Percentiles rank a stretch among this genome's conserved stretches.
phyloP scores from a whole-genome alignment of 2,797 vertebrate genomes.

The Cuculus canorus region DNA sequence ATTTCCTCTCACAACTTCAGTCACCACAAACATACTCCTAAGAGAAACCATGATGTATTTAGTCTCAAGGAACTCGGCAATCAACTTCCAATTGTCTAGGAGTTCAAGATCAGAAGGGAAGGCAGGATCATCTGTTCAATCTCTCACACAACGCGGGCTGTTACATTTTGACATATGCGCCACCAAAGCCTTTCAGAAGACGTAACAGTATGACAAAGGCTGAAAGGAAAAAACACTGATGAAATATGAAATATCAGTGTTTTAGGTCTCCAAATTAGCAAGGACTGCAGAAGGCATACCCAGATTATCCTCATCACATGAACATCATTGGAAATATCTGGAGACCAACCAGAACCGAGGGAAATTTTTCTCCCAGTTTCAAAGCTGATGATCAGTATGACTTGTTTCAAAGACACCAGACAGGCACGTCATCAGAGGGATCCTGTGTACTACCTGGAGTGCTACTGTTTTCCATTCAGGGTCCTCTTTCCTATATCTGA shows the following conservation, averaged over 20 bases:
- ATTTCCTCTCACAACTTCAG: neutral
- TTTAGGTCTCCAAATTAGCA: neutral
- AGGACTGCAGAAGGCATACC: neutral
- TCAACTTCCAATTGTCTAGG: neutral
- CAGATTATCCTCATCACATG: neutral
- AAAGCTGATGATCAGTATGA: neutral
- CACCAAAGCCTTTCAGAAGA: neutral
- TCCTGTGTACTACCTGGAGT: neutral
- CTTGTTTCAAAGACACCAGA: neutral
- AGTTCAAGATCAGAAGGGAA: neutral
- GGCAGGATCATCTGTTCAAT: neutral
- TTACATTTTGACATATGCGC: neutral
- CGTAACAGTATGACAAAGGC: neutral
- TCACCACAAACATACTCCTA: neutral
- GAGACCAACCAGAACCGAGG: neutral
- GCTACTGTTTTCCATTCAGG: neutral
- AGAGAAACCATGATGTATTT: neutral
- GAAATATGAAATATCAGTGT: neutral
- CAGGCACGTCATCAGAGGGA: neutral
- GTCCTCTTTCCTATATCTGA: neutral
- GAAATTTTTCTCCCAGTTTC: neutral
- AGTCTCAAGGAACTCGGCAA: neutral
- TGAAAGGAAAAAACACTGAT: neutral
- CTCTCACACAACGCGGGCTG: neutral
- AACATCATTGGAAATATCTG: neutral